Percentiles rank a stretch among this genome's conserved stretches.
These are phyloP conservation scores for Megaceryle torquata DNA, from an alignment of 2,113 vertebrate species.

Conservation along the genomic window DNA sequence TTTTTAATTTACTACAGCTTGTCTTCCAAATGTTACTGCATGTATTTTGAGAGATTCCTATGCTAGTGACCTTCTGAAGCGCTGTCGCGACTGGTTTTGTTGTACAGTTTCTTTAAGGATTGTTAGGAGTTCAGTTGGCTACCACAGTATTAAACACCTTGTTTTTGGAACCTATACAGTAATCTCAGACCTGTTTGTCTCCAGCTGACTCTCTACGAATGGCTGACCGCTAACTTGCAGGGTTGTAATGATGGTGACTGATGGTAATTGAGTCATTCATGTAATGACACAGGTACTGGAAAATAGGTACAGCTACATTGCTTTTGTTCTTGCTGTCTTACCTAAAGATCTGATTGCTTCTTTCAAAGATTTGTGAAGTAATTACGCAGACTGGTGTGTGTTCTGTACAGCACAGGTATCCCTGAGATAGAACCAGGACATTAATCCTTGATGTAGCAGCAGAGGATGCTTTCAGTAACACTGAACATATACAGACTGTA, in stretches of 20 bases:
- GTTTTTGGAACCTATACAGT: conserved; percentile 15
- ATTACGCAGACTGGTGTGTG: neutral
- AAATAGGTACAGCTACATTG: neutral
- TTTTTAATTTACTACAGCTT: neutral
- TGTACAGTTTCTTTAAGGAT: neutral
- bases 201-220: conserved; percentile 37
- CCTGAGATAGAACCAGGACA: neutral
- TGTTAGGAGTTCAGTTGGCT: neutral
- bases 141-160: neutral
- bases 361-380: neutral
- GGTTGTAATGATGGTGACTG: conserved; percentile 52
- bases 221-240: conserved; percentile 54
- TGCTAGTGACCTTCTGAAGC: neutral
- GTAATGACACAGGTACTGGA: neutral
- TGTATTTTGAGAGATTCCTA: neutral
- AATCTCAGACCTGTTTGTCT: conserved; percentile 61
- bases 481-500: neutral
- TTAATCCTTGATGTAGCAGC: neutral
- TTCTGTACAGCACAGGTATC: neutral
- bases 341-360: neutral
- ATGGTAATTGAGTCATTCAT: conserved; percentile 5
- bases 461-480: neutral
- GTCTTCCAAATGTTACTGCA: neutral
- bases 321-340: neutral
- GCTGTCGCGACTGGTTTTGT: neutral